A percentile compares a stretch with the other conserved stretches of the same genome.
Conservation (phyloP, 2,797 vertebrate genomes). For the Pangasius djambal region DNA sequence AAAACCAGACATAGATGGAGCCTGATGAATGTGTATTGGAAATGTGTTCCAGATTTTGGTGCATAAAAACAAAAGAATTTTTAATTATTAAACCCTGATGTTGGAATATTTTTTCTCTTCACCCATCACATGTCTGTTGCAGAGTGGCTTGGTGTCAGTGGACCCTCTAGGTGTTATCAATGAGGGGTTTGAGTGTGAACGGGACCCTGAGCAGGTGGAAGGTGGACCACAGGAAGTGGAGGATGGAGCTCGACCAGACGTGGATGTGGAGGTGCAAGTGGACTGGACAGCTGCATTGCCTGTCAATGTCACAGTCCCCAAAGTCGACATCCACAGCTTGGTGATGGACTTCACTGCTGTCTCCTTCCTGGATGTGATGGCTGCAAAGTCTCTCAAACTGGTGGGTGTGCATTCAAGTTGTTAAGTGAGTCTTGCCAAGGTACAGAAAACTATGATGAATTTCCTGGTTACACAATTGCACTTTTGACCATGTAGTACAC, state of each 20-base stretch:
- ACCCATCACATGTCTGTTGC: slow-evolving; percentile 14
- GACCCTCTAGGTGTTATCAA: slow-evolving; percentile 69
- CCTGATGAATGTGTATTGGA: not conserved
- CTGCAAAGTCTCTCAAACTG: slow-evolving; percentile 78
- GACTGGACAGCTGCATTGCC: slow-evolving; percentile 85
- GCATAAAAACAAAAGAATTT: not conserved
- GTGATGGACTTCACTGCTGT: slow-evolving; percentile 84
- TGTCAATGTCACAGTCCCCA: slow-evolving; percentile 80
- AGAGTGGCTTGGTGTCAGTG: slow-evolving; percentile 72
- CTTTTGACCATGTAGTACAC: too few species aligned
- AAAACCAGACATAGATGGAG: too few species aligned
- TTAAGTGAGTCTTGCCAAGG: not conserved
- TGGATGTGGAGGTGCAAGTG: slow-evolving; percentile 75
- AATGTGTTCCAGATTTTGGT: not conserved
- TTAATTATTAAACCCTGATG: not conserved
- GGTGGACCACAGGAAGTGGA: slow-evolving; percentile 67
- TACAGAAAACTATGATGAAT: too few species aligned
- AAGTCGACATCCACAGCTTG: slow-evolving; percentile 82
- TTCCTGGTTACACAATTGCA: too few species aligned
- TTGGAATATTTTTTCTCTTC: not conserved
- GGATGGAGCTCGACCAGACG: not conserved
- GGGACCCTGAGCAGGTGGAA: slow-evolving; percentile 63
- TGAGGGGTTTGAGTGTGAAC: slow-evolving; percentile 73
- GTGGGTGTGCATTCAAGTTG: slow-evolving; percentile 65
- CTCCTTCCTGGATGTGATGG: slow-evolving; percentile 84